Base-by-base conservation (phyloP, 2,797 vertebrate species). In the Acanthiza pusilla region DNA sequence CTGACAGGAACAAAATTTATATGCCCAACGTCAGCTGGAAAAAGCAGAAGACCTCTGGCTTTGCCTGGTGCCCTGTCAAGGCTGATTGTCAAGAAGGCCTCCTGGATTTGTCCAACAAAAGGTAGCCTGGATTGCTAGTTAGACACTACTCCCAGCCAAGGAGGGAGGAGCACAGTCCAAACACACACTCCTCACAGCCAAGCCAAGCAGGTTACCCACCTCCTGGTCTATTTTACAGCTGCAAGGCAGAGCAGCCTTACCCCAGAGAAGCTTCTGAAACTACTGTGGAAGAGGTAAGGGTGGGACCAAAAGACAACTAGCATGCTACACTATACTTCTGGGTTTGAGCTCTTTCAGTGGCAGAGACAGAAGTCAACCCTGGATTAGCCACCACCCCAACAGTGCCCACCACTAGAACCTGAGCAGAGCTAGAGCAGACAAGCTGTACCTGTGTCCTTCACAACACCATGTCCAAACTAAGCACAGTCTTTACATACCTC, bases 371-470 rank as follows among this genome's bases (percentile, higher is more conserved):
- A 63, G 47, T 19, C 58, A 86, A 20, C 1, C 7, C 29, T 47
- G 45, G 11, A 63, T 71, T 60, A 71, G 38, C 23, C 32, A 74
- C 16, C 48, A 67, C 2, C 2, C 11, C 62, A 87, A 11, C 0
- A 70, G 19, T 2, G 30, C 5, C 8, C 47, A 66, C 16, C 19
- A 8, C 40, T 13, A 54, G 6, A 91, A 16, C 34, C 55, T n/a
- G 20, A 73, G 45, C 40, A 81, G 45, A 78, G 23, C 45, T 48
- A 47, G 23, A 36, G 47, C 36, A 79, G 36, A 53, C 50, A 91
- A 90, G 42, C 18, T 13, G 12, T 20, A 27, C 0, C 0, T 4
- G 7, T 30, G 20, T 26, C 34, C 51, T 29, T 42, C 30, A 4
- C 5, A 58, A 84, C 5, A 55, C 10, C 20, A 48, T 20, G 82